A percentile compares a stretch with the other conserved stretches of the same genome.
Evolutionary conservation across 92 coral and sea anemone species (phyloP).

Genomic region (Plumapathes pennacea): DNA sequence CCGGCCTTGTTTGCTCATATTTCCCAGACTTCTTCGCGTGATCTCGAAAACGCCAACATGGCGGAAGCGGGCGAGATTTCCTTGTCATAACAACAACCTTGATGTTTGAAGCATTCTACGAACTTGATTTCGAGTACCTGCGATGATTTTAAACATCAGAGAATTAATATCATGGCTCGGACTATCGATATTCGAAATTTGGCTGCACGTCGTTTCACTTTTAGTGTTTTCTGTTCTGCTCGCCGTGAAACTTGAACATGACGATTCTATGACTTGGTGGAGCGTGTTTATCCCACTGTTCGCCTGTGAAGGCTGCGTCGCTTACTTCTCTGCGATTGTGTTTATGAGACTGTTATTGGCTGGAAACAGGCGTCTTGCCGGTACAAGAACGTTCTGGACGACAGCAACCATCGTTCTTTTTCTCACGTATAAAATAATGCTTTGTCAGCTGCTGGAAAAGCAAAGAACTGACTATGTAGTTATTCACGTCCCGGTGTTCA

Average conservation of each 20-base stretch:
- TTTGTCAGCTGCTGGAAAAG: slow-evolving; percentile 82
- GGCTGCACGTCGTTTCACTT: slow-evolving; percentile 74
- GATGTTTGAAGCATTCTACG: too few relatives aligned
- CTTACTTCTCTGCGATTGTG: slow-evolving; percentile 90
- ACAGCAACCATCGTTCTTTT: slow-evolving; percentile 48
- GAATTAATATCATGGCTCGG: slow-evolving; percentile 96
- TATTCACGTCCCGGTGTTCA: slow-evolving; percentile 88
- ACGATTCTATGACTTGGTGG: slow-evolving; percentile 85
- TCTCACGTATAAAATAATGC: slow-evolving; percentile 67
- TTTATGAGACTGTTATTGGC: slow-evolving; percentile 81
- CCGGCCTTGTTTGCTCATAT: too few relatives aligned
- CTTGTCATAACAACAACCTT: too few relatives aligned
- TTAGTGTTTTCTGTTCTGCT: slow-evolving; percentile 82
- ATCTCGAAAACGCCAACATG: slow-evolving; percentile 28
- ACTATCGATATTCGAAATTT: slow-evolving; percentile 88
- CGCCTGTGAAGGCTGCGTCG: slow-evolving; percentile 92
- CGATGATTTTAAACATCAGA: slow-evolving; percentile 75
- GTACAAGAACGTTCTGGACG: slow-evolving; percentile 91
- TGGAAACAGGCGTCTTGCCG: slow-evolving; percentile 82
- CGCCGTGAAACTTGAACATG: slow-evolving; percentile 80
- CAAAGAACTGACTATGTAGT: slow-evolving; percentile 59
- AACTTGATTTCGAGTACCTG: neutral
- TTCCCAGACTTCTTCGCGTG: too few relatives aligned
- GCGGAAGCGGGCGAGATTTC: slow-evolving; percentile 1
- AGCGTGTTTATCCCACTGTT: slow-evolving; percentile 87